Base-by-base conservation (phyloP, 2,888 invertebrate genomes). In the Sepiola atlantica region DNA sequence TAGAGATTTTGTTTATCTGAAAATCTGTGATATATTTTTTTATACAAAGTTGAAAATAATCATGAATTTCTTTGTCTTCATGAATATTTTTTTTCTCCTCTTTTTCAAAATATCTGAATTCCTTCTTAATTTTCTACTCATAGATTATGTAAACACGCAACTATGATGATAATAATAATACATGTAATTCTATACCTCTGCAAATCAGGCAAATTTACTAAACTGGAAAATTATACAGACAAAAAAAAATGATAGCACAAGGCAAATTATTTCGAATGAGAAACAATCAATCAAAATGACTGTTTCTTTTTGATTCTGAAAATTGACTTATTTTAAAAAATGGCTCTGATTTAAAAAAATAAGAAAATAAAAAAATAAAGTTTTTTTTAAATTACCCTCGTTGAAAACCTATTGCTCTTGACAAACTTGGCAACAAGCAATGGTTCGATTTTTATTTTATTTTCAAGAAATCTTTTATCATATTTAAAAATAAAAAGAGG, bases 21-120 rank as follows among this genome's bases (percentile, higher is more conserved):
- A 77, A n/a, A 77, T 77, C 77, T 77, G 77, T 77, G 77, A 77
- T 77, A 77, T 77, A 77, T 77, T 77, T 77, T n/a, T 77, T 77
- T n/a, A 77, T 77, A 77, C 77, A 77, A 77, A 77, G 77, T 77
- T 77, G 77, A 77, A 77, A 77, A 77, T 77, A 77, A 77, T 77
- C n/a, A 77, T n/a, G 14, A 77, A n/a, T 14, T 3, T n/a, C n/a
- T 14, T 32, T 1, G 16, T 77, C 14, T 77, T 77, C n/a, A n/a
- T 3, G 1, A 8, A 4, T 77, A 0, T 32, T 14, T 28, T 28
- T 77, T 8, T 77, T n/a, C n/a, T 16, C 77, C n/a, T 32, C 24
- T 28, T 28, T 77, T 77, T 77, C 32, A n/a, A n/a, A 77, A 77
- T 32, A 77, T 77, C 10, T 32, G 1, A 77, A 77, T 77, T 77